Conservation (phyloP, 2,888 invertebrate genomes). For the Megalurothrips usitatus region DNA sequence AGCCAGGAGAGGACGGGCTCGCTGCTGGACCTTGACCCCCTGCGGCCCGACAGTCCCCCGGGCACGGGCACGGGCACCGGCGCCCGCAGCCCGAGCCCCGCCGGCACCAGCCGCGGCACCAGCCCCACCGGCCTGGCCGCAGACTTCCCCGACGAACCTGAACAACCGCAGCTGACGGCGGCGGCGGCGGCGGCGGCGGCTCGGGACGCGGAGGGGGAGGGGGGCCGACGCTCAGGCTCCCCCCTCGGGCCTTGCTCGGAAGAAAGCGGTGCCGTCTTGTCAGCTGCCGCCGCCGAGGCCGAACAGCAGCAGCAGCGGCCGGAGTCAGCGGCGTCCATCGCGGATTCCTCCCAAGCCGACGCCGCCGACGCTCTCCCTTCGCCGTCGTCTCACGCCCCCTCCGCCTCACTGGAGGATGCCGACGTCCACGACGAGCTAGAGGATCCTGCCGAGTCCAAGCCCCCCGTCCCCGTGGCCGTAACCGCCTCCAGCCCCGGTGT, state of each 20-base stretch:
- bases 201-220: conserved; percentile 3
- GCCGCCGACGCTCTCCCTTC: neutral
- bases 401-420: conserved; percentile 1
- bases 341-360: neutral
- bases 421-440: conserved; percentile 18
- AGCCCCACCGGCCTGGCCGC: neutral
- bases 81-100: conserved; percentile 28
- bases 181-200: neutral
- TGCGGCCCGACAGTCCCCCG: conserved; percentile 14
- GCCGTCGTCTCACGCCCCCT: neutral
- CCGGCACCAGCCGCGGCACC: neutral
- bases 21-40: conserved; percentile 21
- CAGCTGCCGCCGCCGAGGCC: conserved; percentile 3
- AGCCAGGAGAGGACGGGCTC: conserved; percentile 15
- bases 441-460: neutral
- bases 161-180: neutral
- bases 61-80: conserved; percentile 27
- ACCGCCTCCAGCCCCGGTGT: neutral
- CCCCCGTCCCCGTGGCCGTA: neutral
- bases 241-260: conserved; percentile 26
- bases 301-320: neutral
- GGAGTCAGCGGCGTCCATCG: neutral
- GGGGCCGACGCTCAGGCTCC: conserved; percentile 25
- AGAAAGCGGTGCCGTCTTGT: conserved; percentile 28
- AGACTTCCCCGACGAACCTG: neutral